Base-by-base conservation (phyloP, 2,888 invertebrate genomes). In the Zhengitettix transpicula region DNA sequence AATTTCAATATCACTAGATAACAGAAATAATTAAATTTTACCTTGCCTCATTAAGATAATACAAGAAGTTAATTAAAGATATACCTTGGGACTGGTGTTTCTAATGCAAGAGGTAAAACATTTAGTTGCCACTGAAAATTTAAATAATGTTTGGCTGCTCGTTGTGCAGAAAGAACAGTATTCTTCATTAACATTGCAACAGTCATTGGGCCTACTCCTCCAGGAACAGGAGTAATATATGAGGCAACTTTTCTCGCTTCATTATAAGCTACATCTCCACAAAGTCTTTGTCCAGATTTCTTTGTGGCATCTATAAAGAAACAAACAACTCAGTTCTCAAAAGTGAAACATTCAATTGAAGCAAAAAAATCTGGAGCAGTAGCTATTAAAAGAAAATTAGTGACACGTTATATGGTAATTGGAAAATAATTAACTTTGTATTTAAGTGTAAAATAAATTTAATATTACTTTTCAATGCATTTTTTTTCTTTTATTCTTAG, bases 181-280 rank as follows among this genome's bases (percentile, higher is more conserved):
- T 99, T 99, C 67, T 84, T 83, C 91, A 96, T 92, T 42, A 94
- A 76, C 95, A 97, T 97, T 17, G 96, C 95, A 64, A 96, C 99
- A 0, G 99, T 99, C 96, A 99, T 97, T 15, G 98, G 99, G 0
- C 99, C 99, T 62, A 99, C 98, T 63, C 99, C 99, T 60, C 91
- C 90, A 12, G 94, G 93, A 57, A 97, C 97, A 8, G 97, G 96
- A 40, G 97, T 97, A 68, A 97, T 89, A 74, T 83, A 85, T 1
- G 89, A 84, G 15, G 97, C 96, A 63, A 89, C 84, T 66, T 81
- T 73, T 65, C 79, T 77, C 9, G 88, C 96, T 71, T 88, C 89
- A 17, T 77, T 80, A 75, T 84, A 97, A 58, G 85, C 88, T 10
- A 98, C 97, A 80, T 99, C 98, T 58, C 98, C 98, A n/a, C 95